Evolutionary conservation across 2,888 invertebrate genomes (phyloP).

Genomic region (Phanerotoma sp.): DNA sequence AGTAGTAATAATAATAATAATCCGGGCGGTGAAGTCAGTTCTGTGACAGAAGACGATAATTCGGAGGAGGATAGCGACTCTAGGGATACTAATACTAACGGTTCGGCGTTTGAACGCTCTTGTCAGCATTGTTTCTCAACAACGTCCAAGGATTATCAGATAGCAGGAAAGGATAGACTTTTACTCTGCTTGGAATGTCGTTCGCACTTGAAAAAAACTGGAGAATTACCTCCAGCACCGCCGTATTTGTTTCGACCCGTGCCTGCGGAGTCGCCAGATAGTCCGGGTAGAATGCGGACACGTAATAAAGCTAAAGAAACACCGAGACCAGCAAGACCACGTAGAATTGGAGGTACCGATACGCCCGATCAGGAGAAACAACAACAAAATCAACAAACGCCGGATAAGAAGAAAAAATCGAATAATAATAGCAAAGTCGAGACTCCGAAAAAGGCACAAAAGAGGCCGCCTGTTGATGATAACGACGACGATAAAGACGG

Average conservation of each 20-base stretch:
- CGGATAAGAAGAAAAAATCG: conserved; percentile 57
- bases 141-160: conserved; percentile 62
- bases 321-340: conserved; percentile 60
- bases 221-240: conserved; percentile 67
- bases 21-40: conserved; percentile 64
- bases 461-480: conserved; percentile 63
- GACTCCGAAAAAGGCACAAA: conserved; percentile 61
- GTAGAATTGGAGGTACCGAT: conserved; percentile 63
- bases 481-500: conserved; percentile 63
- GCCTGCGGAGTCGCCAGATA: conserved; percentile 68
- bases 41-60: conserved; percentile 86
- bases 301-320: conserved; percentile 76
- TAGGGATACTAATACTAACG: conserved; percentile 68
- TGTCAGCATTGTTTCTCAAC: conserved; percentile 77
- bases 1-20: conserved; percentile 40
- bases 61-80: conserved; percentile 96
- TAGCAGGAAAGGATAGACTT: conserved; percentile 70
- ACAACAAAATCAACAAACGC: conserved; percentile 54
- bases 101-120: conserved; percentile 56
- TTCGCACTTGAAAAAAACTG: conserved; percentile 74
- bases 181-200: conserved; percentile 77
- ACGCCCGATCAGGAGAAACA: conserved; percentile 60
- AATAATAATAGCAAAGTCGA: conserved; percentile 47
- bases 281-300: conserved; percentile 87
- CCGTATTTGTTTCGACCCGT: conserved; percentile 62